Percentiles rank a stretch among this genome's conserved stretches.
phyloP scores from a whole-genome alignment of 2,113 vertebrate species.

The Anhinga rufa region DNA sequence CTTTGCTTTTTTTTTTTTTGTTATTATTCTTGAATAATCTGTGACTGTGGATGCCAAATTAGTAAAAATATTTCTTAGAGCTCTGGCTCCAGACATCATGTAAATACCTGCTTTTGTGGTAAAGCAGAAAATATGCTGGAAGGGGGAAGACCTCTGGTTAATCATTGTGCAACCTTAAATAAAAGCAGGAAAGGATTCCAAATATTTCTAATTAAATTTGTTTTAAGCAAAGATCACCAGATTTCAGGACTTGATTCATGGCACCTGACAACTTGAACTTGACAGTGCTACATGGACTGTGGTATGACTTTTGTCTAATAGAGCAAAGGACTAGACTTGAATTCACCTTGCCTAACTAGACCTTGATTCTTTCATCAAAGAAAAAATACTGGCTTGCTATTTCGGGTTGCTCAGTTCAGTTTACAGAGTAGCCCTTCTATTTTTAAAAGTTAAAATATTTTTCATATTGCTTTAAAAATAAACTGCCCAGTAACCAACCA shows the following conservation, averaged over 20 bases:
- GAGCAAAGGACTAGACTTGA: background rate
- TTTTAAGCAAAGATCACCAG: background rate
- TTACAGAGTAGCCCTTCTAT: background rate
- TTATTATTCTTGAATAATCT: background rate
- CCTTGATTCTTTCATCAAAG: background rate
- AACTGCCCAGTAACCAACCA: background rate
- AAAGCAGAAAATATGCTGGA: background rate
- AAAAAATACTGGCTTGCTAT: background rate
- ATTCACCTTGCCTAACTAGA: background rate
- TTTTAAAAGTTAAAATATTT: conserved; percentile 35
- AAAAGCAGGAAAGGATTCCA: background rate
- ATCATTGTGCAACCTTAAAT: background rate
- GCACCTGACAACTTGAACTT: background rate
- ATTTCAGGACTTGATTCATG: background rate
- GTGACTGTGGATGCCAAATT: background rate
- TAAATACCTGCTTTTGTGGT: background rate
- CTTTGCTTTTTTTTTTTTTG: background rate
- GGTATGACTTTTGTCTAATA: background rate
- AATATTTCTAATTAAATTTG: background rate
- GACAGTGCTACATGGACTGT: background rate
- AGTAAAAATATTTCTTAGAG: background rate
- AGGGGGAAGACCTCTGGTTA: background rate
- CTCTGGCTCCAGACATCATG: background rate
- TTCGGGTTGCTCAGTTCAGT: background rate
- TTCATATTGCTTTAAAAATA: conserved; percentile 6